Evolutionary conservation across 2,113 vertebrate species (phyloP).

Genomic region (Eulemur rufifrons): DNA sequence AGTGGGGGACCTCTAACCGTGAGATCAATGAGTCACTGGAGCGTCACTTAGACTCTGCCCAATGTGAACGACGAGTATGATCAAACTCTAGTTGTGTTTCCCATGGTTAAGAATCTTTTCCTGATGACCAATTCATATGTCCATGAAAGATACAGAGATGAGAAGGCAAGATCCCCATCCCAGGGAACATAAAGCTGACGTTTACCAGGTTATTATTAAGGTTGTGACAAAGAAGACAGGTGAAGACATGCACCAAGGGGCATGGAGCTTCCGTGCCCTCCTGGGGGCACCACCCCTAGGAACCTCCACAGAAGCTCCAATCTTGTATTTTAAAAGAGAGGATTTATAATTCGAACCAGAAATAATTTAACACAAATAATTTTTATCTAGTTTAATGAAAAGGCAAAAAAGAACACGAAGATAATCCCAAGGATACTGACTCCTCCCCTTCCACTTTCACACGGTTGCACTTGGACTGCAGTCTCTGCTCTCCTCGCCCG

Average conservation of each 20-base stretch:
- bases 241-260: too few relatives aligned
- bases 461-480: neutral
- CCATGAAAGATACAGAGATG: too few relatives aligned
- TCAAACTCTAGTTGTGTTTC: neutral
- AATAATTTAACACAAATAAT: neutral
- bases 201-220: too few relatives aligned
- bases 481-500: neutral
- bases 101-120: neutral
- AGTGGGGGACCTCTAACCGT: accelerated
- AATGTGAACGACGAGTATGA: neutral
- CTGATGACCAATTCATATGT: too few relatives aligned
- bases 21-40: neutral
- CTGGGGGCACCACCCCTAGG: too few relatives aligned
- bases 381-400: slow-evolving; percentile 9
- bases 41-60: neutral
- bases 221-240: too few relatives aligned
- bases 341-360: slow-evolving; percentile 7
- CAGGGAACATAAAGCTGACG: too few relatives aligned
- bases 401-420: neutral
- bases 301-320: too few relatives aligned
- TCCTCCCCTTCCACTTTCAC: neutral
- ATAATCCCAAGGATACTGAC: neutral
- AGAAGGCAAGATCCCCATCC: too few relatives aligned
- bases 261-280: too few relatives aligned
- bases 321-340: slow-evolving; percentile 14